Conservation (phyloP, 35 echinoderm and acorn worm species). For the Patiria miniata region DNA sequence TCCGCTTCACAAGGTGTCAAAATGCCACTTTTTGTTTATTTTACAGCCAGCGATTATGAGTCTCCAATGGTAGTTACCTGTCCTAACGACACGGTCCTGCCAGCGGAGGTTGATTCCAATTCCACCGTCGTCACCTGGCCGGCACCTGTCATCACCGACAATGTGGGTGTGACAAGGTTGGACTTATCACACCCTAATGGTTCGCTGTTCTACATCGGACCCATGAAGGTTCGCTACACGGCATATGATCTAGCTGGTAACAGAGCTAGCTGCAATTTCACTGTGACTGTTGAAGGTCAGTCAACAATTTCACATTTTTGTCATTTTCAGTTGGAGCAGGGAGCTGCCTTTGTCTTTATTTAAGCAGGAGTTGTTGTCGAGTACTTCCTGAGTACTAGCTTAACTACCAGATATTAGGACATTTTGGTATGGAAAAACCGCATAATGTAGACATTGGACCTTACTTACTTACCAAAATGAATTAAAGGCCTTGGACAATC, state of each 20-base stretch:
- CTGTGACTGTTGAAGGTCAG: conserved; percentile 39
- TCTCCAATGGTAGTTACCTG: conserved; percentile 6
- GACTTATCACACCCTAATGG: neutral
- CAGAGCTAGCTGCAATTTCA: conserved; percentile 25
- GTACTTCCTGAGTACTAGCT: neutral
- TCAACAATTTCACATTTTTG: neutral
- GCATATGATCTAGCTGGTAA: conserved; percentile 40
- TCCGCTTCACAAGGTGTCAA: no score
- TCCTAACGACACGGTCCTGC: neutral
- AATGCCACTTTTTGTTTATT: neutral
- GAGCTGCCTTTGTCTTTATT: neutral
- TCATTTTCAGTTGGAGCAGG: neutral
- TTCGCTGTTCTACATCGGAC: conserved; percentile 24
- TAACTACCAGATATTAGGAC: neutral
- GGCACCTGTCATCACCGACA: conserved; percentile 25
- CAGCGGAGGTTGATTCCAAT: conserved; percentile 16
- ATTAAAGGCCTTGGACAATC: neutral
- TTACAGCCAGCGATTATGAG: neutral
- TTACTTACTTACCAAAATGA: neutral
- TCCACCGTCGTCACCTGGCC: neutral
- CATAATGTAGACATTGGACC: neutral
- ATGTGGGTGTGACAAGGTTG: neutral
- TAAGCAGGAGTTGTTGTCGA: no score
- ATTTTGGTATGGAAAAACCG: neutral
- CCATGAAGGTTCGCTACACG: neutral